phyloP scores from a whole-genome alignment of 2,888 invertebrate species.

The Trachelus troglodyta region DNA sequence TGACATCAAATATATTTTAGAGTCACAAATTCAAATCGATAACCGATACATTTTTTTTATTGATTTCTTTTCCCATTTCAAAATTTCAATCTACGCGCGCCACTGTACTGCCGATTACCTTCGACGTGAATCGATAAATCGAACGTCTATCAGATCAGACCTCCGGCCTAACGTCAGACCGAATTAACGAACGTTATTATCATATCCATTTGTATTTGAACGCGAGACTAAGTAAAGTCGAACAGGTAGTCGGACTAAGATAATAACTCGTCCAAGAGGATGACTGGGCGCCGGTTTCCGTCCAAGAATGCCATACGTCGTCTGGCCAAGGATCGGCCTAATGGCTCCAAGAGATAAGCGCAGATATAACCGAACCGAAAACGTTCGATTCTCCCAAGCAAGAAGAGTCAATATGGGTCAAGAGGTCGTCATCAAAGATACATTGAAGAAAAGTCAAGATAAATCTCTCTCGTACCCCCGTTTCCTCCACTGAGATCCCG shows the following conservation, averaged over 20 bases:
- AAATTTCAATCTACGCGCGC: not conserved
- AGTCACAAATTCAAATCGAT: not conserved
- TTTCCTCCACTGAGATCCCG: too few relatives aligned
- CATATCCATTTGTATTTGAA: conserved; percentile 6
- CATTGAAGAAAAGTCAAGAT: too few relatives aligned
- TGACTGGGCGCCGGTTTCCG: conserved; percentile 52
- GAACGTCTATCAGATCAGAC: not conserved
- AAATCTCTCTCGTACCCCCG: too few relatives aligned
- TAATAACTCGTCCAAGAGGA: conserved; percentile 53
- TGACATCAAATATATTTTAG: not conserved
- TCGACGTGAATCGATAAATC: not conserved
- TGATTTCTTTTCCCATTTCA: not conserved
- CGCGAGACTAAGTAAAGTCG: not conserved
- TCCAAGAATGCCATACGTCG: conserved; percentile 52
- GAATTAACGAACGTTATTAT: not conserved
- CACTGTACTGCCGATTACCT: not conserved
- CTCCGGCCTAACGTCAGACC: not conserved
- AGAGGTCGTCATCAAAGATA: too few relatives aligned
- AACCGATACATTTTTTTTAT: not conserved
- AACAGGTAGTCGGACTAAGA: conserved; percentile 42
- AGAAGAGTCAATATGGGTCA: not conserved
- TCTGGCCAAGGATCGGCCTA: conserved; percentile 31
- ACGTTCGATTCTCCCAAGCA: conserved; percentile 9
- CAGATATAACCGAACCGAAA: conserved; percentile 22
- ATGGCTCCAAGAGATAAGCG: conserved; percentile 42